phyloP scores from a whole-genome alignment of 2,888 invertebrate genomes.

The Hesperia comma region DNA sequence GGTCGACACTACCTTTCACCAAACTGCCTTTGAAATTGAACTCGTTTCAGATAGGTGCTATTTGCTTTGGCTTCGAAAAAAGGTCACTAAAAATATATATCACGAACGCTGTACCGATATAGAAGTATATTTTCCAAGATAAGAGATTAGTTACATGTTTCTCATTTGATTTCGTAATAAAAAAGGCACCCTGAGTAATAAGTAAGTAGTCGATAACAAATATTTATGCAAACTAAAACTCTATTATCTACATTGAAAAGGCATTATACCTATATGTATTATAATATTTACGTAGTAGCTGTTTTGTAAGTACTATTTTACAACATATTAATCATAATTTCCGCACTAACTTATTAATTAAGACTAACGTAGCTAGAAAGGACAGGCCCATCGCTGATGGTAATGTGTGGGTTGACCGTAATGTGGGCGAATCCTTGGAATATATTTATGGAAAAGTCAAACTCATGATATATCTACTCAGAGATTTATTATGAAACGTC shows the following conservation, averaged over 20 bases:
- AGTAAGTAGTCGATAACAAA: no score
- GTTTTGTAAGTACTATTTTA: no score
- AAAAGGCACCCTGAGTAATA: no score
- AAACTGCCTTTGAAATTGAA: constrained; percentile 26
- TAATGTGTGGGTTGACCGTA: background rate
- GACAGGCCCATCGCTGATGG: background rate
- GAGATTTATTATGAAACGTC: no score
- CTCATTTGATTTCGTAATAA: no score
- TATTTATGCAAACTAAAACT: no score
- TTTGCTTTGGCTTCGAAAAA: constrained; percentile 1
- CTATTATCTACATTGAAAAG: no score
- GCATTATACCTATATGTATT: no score
- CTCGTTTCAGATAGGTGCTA: constrained; percentile 9
- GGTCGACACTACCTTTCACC: constrained; percentile 45
- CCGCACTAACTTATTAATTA: no score
- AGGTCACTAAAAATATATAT: background rate
- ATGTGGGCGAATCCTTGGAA: background rate
- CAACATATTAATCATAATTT: no score
- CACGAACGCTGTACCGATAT: background rate
- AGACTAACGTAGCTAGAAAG: background rate
- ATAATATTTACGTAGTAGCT: no score
- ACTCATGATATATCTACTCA: background rate
- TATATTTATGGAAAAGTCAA: background rate
- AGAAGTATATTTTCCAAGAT: background rate
- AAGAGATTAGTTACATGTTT: background rate